Conservation (phyloP, 1,140 invertebrate genomes). For the Colletes gigas region DNA sequence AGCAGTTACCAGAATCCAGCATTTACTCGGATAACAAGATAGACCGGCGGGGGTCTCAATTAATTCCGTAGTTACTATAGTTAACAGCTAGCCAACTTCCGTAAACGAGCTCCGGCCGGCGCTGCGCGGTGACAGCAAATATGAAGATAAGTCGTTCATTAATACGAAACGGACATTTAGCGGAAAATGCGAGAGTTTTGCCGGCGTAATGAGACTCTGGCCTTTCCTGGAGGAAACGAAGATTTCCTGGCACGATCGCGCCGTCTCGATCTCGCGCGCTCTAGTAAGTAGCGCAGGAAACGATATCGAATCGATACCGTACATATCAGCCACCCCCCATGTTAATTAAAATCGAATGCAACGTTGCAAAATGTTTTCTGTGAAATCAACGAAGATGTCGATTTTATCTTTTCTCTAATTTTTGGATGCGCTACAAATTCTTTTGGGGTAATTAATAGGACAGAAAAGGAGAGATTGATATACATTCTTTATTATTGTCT, state of each 20-base stretch:
- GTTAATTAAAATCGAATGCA: background rate
- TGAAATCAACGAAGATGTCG: too few species aligned
- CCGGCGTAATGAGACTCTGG: conserved; percentile 52
- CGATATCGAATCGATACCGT: background rate
- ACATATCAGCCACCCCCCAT: background rate
- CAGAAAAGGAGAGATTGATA: too few species aligned
- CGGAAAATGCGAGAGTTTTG: conserved; percentile 63
- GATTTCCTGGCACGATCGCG: conserved; percentile 1
- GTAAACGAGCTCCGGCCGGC: conserved; percentile 58
- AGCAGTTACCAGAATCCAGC: conserved; percentile 48
- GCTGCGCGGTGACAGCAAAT: conserved; percentile 58
- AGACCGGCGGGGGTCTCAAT: conserved; percentile 52
- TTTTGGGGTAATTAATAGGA: too few species aligned
- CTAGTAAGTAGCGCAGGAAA: background rate
- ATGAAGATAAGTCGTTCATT: conserved; percentile 69
- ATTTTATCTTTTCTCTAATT: too few species aligned
- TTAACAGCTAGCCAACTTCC: conserved; percentile 53
- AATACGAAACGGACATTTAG: conserved; percentile 62
- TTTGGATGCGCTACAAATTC: too few species aligned
- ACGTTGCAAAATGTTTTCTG: too few species aligned
- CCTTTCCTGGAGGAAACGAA: conserved; percentile 17
- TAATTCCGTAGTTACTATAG: conserved; percentile 56
- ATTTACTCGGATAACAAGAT: conserved; percentile 64
- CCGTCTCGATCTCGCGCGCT: background rate
- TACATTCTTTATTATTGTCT: too few species aligned